Evolutionary conservation across 2,888 invertebrate genomes (phyloP).

Genomic region (Philopedon plagiatum): DNA sequence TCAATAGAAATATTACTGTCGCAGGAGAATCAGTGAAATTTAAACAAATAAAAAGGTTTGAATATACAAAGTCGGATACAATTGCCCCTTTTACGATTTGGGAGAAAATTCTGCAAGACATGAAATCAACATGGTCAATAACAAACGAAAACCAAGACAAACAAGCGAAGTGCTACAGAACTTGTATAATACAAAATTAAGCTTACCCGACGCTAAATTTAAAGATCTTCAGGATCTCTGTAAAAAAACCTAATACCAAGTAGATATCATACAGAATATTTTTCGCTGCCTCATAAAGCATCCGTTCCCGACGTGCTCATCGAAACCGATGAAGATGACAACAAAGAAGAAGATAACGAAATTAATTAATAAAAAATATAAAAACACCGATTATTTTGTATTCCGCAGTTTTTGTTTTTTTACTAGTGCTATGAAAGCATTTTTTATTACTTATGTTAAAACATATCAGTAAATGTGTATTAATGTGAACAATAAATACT

Average conservation of each 20-base stretch:
- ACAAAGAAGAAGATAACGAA: background rate
- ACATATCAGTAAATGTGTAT: background rate
- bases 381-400: background rate
- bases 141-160: background rate
- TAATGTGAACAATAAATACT: no score
- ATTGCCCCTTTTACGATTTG: background rate
- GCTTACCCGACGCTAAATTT: constrained; percentile 1
- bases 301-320: background rate
- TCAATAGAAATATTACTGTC: background rate
- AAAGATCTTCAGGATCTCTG: background rate
- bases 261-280: background rate
- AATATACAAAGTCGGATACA: background rate
- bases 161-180: background rate
- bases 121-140: background rate
- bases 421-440: no score
- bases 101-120: background rate
- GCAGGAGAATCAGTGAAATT: background rate
- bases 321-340: background rate
- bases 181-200: background rate
- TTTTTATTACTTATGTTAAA: background rate
- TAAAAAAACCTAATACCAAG: background rate
- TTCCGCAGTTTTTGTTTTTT: background rate
- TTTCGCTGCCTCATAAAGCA: background rate
- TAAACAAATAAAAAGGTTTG: background rate
- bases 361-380: background rate